Evolutionary conservation across 2,888 invertebrate species (phyloP).

Genomic region (Ornithoptera alexandrae): DNA sequence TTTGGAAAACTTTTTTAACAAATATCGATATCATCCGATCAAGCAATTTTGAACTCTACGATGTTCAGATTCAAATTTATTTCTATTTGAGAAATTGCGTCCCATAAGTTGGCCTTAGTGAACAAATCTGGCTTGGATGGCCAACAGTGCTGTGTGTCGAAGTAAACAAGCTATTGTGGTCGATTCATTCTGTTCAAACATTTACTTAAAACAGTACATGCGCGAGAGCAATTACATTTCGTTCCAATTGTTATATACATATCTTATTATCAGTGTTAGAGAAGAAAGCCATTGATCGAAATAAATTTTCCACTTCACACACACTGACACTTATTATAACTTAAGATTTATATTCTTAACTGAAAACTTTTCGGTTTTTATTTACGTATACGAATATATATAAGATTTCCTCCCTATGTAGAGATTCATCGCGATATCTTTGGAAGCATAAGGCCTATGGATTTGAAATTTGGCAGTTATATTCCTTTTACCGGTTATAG

Average conservation of each 20-base stretch:
- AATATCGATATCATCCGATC: constrained; percentile 27
- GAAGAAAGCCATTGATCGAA: not conserved
- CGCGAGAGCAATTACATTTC: constrained; percentile 6
- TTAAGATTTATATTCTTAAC: too few relatives aligned
- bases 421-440: too few relatives aligned
- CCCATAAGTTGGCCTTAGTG: constrained; percentile 22
- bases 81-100: not conserved
- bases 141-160: constrained; percentile 36
- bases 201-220: constrained; percentile 32
- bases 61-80: not conserved
- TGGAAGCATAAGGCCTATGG: too few relatives aligned
- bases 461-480: too few relatives aligned
- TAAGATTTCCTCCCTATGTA: too few relatives aligned
- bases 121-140: constrained; percentile 37
- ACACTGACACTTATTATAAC: too few relatives aligned
- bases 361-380: too few relatives aligned
- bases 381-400: too few relatives aligned
- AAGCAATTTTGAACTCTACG: constrained; percentile 29
- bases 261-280: constrained; percentile 11
- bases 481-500: too few relatives aligned
- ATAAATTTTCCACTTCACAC: not conserved
- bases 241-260: constrained; percentile 22
- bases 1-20: constrained; percentile 35
- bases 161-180: constrained; percentile 43
- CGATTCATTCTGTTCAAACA: constrained; percentile 46